phyloP scores from a whole-genome alignment of 2,888 invertebrate species.

The Pyrrhia umbra region DNA sequence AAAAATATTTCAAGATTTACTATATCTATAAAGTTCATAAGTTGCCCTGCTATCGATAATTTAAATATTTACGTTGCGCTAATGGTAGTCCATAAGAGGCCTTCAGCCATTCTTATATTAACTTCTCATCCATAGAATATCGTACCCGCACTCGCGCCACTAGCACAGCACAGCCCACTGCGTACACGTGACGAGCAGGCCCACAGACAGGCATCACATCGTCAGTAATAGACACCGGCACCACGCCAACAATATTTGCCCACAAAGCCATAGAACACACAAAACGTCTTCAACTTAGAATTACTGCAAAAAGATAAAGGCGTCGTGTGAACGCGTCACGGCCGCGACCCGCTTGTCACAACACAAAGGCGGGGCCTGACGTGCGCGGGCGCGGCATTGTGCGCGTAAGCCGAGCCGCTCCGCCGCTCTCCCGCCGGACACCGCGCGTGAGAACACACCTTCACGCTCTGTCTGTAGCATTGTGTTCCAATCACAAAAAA shows the following conservation, averaged over 20 bases:
- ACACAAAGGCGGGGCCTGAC: slow-evolving; percentile 63
- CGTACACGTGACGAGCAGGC: background rate
- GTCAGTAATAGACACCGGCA: slow-evolving; percentile 54
- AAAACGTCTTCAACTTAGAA: slow-evolving; percentile 49
- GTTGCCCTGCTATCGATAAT: too few relatives aligned
- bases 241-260: slow-evolving; percentile 40
- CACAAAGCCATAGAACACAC: slow-evolving; percentile 56
- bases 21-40: too few relatives aligned
- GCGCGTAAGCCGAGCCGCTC: slow-evolving; percentile 50
- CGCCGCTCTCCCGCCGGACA: slow-evolving; percentile 32
- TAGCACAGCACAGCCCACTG: background rate
- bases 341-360: slow-evolving; percentile 53
- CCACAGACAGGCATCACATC: slow-evolving; percentile 6
- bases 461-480: slow-evolving; percentile 5
- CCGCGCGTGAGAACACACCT: slow-evolving; percentile 50
- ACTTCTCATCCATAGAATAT: background rate
- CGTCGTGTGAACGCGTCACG: slow-evolving; percentile 54
- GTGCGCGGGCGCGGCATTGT: slow-evolving; percentile 51
- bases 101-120: background rate
- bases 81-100: too few relatives aligned
- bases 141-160: background rate
- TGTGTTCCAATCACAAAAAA: slow-evolving; percentile 16
- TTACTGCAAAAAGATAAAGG: slow-evolving; percentile 31
- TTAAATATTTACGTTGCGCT: too few relatives aligned
- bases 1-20: too few relatives aligned